A percentile compares a stretch with the other conserved stretches of the same genome.
Evolutionary conservation across 64 coral and sea anemone genomes (phyloP).

Genomic region (Trachythela sp.): DNA sequence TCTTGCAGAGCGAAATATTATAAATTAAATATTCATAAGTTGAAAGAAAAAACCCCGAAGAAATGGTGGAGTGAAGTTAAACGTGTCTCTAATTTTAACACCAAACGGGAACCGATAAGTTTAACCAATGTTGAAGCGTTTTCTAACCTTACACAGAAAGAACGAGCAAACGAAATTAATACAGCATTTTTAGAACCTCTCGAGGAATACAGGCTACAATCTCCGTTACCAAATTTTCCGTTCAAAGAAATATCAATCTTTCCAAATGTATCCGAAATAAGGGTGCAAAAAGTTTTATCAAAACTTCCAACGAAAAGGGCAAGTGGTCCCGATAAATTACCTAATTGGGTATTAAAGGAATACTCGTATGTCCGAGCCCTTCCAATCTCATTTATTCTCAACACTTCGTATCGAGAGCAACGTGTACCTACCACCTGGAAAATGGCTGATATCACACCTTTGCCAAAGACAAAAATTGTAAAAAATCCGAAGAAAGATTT

Average conservation of each 20-base stretch:
- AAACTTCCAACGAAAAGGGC: not conserved
- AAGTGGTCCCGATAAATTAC: not conserved
- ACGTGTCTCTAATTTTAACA: not conserved
- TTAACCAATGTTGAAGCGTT: not conserved
- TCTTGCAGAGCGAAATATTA: not conserved
- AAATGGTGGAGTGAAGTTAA: constrained; percentile 8
- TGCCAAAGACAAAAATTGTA: too few relatives aligned
- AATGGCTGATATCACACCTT: too few relatives aligned
- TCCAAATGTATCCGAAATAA: not conserved
- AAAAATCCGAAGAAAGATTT: too few relatives aligned
- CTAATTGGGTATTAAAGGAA: not conserved
- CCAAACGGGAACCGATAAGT: not conserved
- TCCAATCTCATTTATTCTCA: not conserved
- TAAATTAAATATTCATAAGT: not conserved
- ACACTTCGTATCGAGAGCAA: not conserved
- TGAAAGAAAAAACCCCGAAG: constrained; percentile 11
- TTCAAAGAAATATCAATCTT: not conserved
- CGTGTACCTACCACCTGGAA: too few relatives aligned
- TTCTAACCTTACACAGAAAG: not conserved
- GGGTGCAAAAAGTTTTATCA: not conserved
- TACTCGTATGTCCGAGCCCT: not conserved
- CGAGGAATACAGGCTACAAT: not conserved
- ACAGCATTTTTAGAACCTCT: not conserved
- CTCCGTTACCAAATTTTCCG: not conserved
- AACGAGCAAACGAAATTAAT: not conserved